Conservation (phyloP, 2,113 vertebrate genomes). For the Pandion haliaetus region DNA sequence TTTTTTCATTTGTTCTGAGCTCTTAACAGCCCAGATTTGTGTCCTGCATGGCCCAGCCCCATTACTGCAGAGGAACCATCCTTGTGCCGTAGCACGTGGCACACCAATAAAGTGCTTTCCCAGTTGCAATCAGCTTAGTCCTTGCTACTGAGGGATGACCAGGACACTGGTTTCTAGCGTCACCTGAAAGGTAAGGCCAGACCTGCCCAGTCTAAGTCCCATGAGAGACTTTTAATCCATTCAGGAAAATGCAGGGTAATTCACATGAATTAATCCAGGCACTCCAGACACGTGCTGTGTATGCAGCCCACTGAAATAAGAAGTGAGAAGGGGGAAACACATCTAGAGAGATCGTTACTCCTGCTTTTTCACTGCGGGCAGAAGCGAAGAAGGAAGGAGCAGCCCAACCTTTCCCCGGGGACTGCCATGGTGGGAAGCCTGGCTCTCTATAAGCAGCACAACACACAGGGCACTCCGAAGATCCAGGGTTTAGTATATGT, state of each 20-base stretch:
- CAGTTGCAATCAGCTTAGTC: neutral
- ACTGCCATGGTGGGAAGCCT: neutral
- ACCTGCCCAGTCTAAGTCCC: neutral
- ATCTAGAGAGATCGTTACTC: neutral
- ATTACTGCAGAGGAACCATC: neutral
- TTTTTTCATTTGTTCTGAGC: neutral
- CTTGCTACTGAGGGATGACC: neutral
- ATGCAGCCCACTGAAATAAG: neutral
- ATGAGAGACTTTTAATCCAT: neutral
- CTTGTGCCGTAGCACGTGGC: accelerated
- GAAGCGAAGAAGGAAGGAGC: neutral
- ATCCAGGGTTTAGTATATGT: neutral
- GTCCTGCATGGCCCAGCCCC: neutral
- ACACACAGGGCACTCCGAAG: accelerated
- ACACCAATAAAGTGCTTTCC: neutral
- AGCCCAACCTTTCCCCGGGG: accelerated
- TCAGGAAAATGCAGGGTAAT: neutral
- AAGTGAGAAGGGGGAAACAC: neutral
- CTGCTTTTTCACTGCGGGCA: neutral
- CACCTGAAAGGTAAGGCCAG: neutral
- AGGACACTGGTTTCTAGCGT: neutral
- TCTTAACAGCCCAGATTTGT: neutral
- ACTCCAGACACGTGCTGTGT: accelerated
- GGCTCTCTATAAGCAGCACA: neutral
- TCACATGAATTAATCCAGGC: neutral